Percentiles rank a stretch among this genome's conserved stretches.
These are phyloP conservation scores for Oxytorus armatus DNA, from an alignment of 2,888 invertebrate genomes.

Conservation along the genomic window DNA sequence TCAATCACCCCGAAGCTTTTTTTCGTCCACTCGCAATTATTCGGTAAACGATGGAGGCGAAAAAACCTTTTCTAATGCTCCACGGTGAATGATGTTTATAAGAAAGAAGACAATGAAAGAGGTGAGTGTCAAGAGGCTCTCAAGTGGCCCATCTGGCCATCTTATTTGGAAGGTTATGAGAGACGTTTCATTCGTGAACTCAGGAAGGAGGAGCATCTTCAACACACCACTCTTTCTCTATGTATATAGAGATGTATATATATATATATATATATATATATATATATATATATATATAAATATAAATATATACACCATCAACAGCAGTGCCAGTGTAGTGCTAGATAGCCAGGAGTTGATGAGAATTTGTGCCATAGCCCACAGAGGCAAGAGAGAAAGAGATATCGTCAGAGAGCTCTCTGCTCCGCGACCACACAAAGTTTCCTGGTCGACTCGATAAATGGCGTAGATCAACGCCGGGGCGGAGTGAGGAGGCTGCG, in stretches of 20 bases:
- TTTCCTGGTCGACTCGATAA: conserved; percentile 67
- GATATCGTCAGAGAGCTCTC: conserved; percentile 40
- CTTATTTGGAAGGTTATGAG: conserved; percentile 50
- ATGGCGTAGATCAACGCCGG: conserved; percentile 67
- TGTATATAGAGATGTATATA: too few relatives aligned
- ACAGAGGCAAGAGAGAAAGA: conserved; percentile 61
- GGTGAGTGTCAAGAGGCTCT: conserved; percentile 36
- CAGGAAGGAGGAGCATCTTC: conserved; percentile 33
- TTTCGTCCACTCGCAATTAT: background rate
- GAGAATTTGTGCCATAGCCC: conserved; percentile 64
- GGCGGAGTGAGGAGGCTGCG: conserved; percentile 52
- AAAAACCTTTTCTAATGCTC: conserved; percentile 13
- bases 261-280: too few relatives aligned
- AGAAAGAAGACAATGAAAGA: conserved; percentile 37
- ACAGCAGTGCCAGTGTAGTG: conserved; percentile 40
- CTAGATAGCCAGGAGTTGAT: conserved; percentile 59
- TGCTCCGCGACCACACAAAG: conserved; percentile 65
- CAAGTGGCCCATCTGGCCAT: conserved; percentile 51
- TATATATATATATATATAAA: too few relatives aligned
- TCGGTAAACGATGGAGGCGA: background rate
- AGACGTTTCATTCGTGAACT: conserved; percentile 42
- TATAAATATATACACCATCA: conserved; percentile 42
- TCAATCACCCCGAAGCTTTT: background rate
- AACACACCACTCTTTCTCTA: conserved; percentile 11
- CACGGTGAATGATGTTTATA: conserved; percentile 27